Evolutionary conservation across 2,113 vertebrate genomes (phyloP).

Genomic region (Callocephalon fimbriatum): DNA sequence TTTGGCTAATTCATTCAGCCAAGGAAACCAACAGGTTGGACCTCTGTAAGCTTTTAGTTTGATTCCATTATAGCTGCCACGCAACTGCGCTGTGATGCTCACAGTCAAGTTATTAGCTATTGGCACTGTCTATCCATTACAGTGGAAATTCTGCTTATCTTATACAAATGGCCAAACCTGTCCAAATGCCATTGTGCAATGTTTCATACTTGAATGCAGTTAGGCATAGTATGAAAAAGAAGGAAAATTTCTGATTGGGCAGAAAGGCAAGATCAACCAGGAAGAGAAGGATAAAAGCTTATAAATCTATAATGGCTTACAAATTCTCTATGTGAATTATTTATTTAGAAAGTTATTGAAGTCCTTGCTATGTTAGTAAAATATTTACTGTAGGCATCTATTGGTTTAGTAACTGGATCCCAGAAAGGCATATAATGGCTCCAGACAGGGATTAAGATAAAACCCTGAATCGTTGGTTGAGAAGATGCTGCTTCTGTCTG

Average conservation of each 20-base stretch:
- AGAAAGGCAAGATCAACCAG: background rate
- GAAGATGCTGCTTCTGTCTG: background rate
- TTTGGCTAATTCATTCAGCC: too few relatives aligned
- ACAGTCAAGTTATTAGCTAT: too few relatives aligned
- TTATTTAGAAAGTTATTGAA: background rate
- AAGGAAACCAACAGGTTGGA: too few relatives aligned
- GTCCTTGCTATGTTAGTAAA: background rate
- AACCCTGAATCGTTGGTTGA: background rate
- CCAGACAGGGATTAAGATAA: background rate
- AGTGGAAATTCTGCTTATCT: background rate
- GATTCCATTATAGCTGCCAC: too few relatives aligned
- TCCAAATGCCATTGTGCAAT: background rate
- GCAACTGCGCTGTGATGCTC: too few relatives aligned
- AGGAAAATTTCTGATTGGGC: background rate
- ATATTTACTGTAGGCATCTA: background rate
- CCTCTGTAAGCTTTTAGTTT: too few relatives aligned
- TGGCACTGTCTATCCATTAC: too few relatives aligned
- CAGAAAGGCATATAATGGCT: background rate
- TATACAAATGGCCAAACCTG: background rate
- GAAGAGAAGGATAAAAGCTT: background rate
- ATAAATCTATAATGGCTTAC: background rate
- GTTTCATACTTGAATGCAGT: background rate
- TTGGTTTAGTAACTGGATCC: background rate
- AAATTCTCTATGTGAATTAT: background rate
- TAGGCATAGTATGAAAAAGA: background rate